A percentile compares a stretch with the other conserved stretches of the same genome.
Evolutionary conservation across 2,888 invertebrate species (phyloP).

Genomic region (Drosophila prolongata): DNA sequence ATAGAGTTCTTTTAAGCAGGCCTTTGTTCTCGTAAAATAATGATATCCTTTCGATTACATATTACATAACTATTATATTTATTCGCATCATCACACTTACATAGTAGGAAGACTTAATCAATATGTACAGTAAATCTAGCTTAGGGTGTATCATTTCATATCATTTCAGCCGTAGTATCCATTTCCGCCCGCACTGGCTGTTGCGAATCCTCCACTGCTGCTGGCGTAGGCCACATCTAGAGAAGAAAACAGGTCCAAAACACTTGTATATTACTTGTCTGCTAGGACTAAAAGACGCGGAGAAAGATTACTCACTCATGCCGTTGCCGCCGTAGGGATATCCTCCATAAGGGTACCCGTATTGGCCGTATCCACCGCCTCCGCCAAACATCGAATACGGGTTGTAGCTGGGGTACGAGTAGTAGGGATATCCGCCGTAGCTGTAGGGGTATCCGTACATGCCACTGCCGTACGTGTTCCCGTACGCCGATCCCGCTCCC

Average conservation of each 20-base stretch:
- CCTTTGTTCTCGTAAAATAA: not conserved
- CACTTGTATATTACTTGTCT: conserved; percentile 52
- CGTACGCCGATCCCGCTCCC: conserved; percentile 46
- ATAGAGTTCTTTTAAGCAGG: too few relatives aligned
- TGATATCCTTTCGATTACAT: not conserved
- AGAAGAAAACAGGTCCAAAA: conserved; percentile 67
- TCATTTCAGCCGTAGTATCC: conserved; percentile 62
- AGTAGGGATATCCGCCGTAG: conserved; percentile 36
- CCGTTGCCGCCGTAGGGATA: conserved; percentile 59
- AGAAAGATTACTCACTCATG: conserved; percentile 58
- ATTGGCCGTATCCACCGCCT: conserved; percentile 31
- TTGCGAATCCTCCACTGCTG: conserved; percentile 70
- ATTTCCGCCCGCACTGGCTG: conserved; percentile 61
- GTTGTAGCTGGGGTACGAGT: conserved; percentile 35
- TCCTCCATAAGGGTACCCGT: conserved; percentile 53
- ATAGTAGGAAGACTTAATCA: conserved; percentile 43
- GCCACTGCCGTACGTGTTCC: conserved; percentile 52
- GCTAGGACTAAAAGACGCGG: not conserved
- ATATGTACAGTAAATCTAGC: conserved; percentile 41
- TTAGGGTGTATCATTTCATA: conserved; percentile 11
- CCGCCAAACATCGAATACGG: conserved; percentile 39
- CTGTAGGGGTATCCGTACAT: conserved; percentile 45
- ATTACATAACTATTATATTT: conserved; percentile 2
- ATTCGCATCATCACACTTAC: conserved; percentile 1
- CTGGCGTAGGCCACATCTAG: conserved; percentile 72